Conservation (phyloP, 1,140 invertebrate genomes). For the Acarapis woodi region DNA sequence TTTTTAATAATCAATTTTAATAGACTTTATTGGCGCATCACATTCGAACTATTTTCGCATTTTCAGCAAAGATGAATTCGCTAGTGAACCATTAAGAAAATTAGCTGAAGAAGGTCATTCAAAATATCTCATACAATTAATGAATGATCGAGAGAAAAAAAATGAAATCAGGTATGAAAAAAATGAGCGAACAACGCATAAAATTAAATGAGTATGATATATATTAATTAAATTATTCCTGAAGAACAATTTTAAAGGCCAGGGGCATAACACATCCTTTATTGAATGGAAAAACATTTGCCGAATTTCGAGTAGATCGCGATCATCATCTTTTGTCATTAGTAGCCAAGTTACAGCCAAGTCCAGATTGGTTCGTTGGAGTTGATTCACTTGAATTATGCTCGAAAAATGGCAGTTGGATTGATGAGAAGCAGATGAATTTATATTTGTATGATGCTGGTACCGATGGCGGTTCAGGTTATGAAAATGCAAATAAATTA, state of each 20-base stretch:
- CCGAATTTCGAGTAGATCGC: conserved; percentile 55
- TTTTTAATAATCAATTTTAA: conserved; percentile 56
- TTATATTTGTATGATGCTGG: conserved; percentile 80
- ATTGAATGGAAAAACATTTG: conserved; percentile 56
- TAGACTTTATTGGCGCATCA: conserved; percentile 80
- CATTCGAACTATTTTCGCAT: conserved; percentile 68
- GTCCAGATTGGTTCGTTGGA: conserved; percentile 88
- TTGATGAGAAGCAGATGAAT: conserved; percentile 40
- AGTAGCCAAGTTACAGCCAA: conserved; percentile 76
- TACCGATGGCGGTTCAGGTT: conserved; percentile 61
- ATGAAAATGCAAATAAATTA: conserved; percentile 48
- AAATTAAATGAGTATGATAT: no score
- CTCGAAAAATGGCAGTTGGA: conserved; percentile 58
- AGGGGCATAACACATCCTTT: conserved; percentile 71
- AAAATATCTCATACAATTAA: no score
- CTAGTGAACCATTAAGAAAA: conserved; percentile 68
- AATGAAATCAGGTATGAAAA: no score
- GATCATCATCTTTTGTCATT: conserved; percentile 65
- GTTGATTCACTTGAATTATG: conserved; percentile 61
- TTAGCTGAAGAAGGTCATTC: conserved; percentile 80
- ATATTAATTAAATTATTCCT: not conserved
- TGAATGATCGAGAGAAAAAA: no score
- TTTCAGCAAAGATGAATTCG: conserved; percentile 67
- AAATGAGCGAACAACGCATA: no score
- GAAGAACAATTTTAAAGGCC: conserved; percentile 62